These are phyloP conservation scores for Sebastes umbrosus DNA, from an alignment of 2,797 vertebrate species.

Conservation along the genomic window DNA sequence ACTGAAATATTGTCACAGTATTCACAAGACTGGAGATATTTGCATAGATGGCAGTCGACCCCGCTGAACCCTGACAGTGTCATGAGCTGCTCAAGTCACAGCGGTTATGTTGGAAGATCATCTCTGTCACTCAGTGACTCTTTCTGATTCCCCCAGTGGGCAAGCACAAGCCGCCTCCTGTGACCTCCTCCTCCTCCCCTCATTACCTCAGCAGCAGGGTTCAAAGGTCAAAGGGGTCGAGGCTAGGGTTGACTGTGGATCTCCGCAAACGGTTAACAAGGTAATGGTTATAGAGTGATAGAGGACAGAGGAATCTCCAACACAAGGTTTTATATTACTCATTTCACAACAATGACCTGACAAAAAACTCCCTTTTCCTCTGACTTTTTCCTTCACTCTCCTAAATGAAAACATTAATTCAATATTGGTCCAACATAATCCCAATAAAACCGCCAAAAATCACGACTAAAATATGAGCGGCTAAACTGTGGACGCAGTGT, in stretches of 20 bases:
- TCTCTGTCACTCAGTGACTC: conserved; percentile 1
- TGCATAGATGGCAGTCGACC: background rate
- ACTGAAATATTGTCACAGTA: background rate
- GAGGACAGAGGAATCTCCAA: conserved; percentile 12
- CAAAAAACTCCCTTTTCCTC: background rate
- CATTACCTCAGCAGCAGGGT: conserved; percentile 34
- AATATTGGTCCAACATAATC: background rate
- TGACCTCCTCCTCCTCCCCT: conserved; percentile 33
- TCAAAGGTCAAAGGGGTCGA: conserved; percentile 53
- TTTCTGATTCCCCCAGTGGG: conserved; percentile 20
- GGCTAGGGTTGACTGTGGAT: background rate
- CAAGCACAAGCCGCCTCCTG: background rate
- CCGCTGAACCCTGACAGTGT: background rate
- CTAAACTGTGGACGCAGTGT: background rate
- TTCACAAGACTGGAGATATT: background rate
- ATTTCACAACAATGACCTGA: background rate
- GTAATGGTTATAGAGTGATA: conserved; percentile 17
- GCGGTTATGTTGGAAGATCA: background rate
- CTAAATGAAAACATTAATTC: background rate
- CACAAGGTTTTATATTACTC: background rate
- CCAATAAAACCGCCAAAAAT: background rate
- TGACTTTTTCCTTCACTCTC: background rate
- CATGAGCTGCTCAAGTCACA: background rate
- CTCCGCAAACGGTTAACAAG: conserved; percentile 47
- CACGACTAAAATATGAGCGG: background rate